Evolutionary conservation across 92 coral and sea anemone species (phyloP).

Genomic region (Porites evermanni): DNA sequence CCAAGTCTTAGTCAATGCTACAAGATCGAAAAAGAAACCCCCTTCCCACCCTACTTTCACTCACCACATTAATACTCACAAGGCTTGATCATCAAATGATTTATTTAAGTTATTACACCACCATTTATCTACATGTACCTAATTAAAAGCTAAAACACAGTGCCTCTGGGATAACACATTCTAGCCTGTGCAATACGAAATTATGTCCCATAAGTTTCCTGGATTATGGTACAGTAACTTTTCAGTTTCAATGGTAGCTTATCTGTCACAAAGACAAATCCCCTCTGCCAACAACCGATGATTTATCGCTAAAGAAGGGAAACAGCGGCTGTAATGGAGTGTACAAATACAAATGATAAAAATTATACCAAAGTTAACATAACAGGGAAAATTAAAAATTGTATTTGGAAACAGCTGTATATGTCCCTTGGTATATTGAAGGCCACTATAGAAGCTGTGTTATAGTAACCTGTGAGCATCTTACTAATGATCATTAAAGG

Average conservation of each 20-base stretch:
- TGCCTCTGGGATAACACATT: slow-evolving; percentile 4
- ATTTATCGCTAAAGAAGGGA: background rate
- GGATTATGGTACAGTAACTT: slow-evolving; percentile 21
- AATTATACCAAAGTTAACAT: background rate
- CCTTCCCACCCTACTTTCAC: background rate
- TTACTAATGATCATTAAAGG: background rate
- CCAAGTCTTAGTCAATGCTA: too few relatives aligned
- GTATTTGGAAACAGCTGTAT: background rate
- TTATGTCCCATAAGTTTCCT: slow-evolving; percentile 29
- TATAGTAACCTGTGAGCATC: too few relatives aligned
- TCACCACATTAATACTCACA: background rate
- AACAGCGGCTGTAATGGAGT: background rate
- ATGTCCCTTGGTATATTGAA: background rate
- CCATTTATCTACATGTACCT: background rate
- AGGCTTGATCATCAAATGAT: background rate
- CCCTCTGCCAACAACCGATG: background rate
- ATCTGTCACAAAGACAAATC: background rate
- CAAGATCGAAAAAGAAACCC: background rate
- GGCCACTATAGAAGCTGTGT: background rate
- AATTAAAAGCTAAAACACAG: slow-evolving; percentile 24
- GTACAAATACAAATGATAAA: slow-evolving; percentile 26
- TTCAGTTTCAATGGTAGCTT: background rate
- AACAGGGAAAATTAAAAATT: background rate
- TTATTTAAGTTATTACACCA: slow-evolving; percentile 8
- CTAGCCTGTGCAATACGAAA: background rate